Evolutionary conservation across 2,113 vertebrate genomes (phyloP).

Genomic region (Grallaria varia): DNA sequence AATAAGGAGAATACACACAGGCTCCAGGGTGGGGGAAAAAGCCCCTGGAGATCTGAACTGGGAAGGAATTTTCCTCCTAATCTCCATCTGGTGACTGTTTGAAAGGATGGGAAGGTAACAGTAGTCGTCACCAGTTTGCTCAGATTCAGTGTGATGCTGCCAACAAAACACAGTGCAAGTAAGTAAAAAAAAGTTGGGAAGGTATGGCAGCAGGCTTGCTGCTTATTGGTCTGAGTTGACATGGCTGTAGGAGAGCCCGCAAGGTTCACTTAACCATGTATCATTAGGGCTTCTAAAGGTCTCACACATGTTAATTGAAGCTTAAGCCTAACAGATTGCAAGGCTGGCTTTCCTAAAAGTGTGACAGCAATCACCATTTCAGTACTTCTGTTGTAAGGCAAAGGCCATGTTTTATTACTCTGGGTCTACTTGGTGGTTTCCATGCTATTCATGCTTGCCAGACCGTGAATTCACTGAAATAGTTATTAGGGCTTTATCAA

Average conservation of each 20-base stretch:
- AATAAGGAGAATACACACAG: background rate
- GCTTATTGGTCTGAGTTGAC: background rate
- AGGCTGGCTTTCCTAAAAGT: background rate
- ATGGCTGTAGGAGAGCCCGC: background rate
- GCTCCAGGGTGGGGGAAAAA: background rate
- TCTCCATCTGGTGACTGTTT: background rate
- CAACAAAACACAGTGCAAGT: background rate
- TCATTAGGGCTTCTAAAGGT: background rate
- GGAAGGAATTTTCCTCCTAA: background rate
- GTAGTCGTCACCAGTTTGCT: background rate
- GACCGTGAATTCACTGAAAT: background rate
- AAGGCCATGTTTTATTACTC: conserved; percentile 37
- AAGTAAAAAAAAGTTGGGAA: background rate
- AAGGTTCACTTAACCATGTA: background rate
- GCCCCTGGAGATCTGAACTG: background rate
- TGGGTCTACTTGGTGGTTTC: conserved; percentile 51
- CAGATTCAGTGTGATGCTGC: background rate
- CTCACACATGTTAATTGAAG: background rate
- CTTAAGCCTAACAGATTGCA: background rate
- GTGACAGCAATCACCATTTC: background rate
- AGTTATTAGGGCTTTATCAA: background rate
- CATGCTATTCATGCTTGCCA: background rate
- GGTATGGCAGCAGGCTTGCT: background rate
- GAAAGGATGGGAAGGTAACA: background rate
- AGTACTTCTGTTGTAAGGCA: background rate